Evolutionary conservation across 2,797 vertebrate genomes (phyloP).

Genomic region (Eremophila alpestris): DNA sequence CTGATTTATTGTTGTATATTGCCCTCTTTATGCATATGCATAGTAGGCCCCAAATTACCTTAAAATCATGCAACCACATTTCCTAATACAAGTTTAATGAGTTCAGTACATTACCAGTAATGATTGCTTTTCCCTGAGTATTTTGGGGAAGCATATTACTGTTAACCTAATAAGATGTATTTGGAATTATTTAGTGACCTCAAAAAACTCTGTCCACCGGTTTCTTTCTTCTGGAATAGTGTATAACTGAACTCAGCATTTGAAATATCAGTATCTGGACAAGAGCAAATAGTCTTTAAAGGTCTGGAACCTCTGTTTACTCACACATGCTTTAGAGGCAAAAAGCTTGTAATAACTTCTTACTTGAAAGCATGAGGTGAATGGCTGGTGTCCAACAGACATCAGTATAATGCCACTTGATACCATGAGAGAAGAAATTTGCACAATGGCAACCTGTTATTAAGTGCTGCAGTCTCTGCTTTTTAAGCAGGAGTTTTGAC

Average conservation of each 20-base stretch:
- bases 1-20: not conserved
- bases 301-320: not conserved
- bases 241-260: not conserved
- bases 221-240: not conserved
- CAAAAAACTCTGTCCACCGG: not conserved
- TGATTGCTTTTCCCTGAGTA: not conserved
- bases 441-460: slow-evolving; percentile 16
- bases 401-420: not conserved
- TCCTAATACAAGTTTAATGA: not conserved
- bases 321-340: not conserved
- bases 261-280: not conserved
- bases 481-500: slow-evolving; percentile 34
- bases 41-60: not conserved
- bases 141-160: not conserved
- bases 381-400: not conserved
- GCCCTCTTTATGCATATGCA: not conserved
- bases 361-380: not conserved
- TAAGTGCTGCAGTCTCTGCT: slow-evolving; percentile 28
- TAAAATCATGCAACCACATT: not conserved
- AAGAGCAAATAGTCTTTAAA: not conserved
- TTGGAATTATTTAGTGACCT: not conserved
- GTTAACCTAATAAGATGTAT: not conserved
- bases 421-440: slow-evolving; percentile 7
- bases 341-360: not conserved
- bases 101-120: not conserved